Evolutionary conservation across 1,140 invertebrate genomes (phyloP).

Genomic region (Pantala flavescens): DNA sequence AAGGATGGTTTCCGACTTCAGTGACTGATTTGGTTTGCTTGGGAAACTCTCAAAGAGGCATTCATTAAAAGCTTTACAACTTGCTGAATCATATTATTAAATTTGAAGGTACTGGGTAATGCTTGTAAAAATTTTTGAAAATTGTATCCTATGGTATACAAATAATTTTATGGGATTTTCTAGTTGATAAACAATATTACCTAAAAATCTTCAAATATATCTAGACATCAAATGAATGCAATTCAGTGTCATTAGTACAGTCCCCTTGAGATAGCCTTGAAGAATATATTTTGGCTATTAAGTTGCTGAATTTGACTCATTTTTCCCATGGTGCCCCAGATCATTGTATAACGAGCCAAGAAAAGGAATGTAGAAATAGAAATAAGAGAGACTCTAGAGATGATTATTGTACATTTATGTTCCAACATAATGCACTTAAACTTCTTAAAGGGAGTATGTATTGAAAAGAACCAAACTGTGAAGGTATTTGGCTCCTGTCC

Average conservation of each 20-base stretch:
- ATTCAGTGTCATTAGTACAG: no score
- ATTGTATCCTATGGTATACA: neutral
- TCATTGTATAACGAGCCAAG: neutral
- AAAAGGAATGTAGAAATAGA: slow-evolving; percentile 13
- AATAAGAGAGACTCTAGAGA: neutral
- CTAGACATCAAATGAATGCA: no score
- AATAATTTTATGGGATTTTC: neutral
- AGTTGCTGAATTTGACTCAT: neutral
- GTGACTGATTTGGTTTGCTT: slow-evolving; percentile 17
- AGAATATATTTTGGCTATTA: neutral
- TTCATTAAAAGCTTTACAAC: slow-evolving; percentile 4
- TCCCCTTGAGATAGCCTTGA: no score
- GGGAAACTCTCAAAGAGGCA: neutral
- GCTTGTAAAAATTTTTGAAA: neutral
- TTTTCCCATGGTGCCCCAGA: neutral
- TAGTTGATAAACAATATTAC: no score
- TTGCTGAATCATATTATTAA: neutral
- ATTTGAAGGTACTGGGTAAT: neutral
- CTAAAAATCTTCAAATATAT: no score
- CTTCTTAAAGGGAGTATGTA: no score
- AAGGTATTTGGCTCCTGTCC: slow-evolving; percentile 17
- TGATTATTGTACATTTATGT: neutral
- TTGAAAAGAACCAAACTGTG: neutral
- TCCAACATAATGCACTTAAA: neutral
- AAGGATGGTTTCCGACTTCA: slow-evolving; percentile 23